Evolutionary conservation across 2,888 invertebrate species (phyloP), one percentile per base, ranked within the genome.

Genomic region (Orthosia incerta): DNA sequence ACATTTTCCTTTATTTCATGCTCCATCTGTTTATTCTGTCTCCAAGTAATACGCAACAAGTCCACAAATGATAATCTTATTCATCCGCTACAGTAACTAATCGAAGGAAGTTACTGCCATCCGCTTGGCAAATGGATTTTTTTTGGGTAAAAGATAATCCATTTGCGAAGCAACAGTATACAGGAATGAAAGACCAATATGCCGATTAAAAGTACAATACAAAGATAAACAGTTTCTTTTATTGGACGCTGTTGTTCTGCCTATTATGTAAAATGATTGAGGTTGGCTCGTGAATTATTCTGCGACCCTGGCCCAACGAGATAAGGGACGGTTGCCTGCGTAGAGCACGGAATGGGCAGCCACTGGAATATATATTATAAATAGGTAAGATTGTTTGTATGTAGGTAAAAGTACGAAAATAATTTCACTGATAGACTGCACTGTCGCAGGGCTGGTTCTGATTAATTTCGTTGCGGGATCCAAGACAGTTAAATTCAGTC

Each of bases 181-280:
- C 18, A 16, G 9, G 50, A 51, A 46, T 75, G 61, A 46, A 51
- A 59, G 51, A 62, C 20, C n/a, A 23, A 51, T 51, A 62, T 55
- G 48, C 13, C 26, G 53, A 76, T 65, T 65, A 46, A 70, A 48
- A 23, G 16, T 48, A 69, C 60, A 70, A 66, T 65, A 79, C 51
- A 68, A 57, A 31, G 51, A 73, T 39, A 68, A 68, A 64, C 56
- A 9, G 57, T 70, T 59, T 46, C 26, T 60, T 72, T 65, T 57
- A 65, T 63, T 67, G 15, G 20, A 45, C 31, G 16, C 39, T 64
- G 39, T 56, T 75, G 53, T 62, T 69, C 13, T 45, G 53, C 5
- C 20, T 48, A 50, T 79, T 80, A 62, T 68, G 64, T 79, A 63
- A 71, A 61, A 74, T 62, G 48, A 75, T 79, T 79, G 75, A 63